phyloP scores from a whole-genome alignment of 2,113 vertebrate species.

The Ivindomyrus marchei region DNA sequence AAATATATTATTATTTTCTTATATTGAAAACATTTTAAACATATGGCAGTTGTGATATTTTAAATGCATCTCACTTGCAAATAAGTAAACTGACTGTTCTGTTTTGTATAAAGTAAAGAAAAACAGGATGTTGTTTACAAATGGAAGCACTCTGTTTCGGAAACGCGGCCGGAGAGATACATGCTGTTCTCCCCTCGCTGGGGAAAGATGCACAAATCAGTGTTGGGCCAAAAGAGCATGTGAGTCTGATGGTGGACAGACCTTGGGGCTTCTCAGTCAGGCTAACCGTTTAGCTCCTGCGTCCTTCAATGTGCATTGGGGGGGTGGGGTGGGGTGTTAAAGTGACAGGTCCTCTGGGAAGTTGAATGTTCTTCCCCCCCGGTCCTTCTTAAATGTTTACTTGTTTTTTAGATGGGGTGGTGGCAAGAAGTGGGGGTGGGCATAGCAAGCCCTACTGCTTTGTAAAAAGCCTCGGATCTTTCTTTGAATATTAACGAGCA shows the following conservation, averaged over 20 bases:
- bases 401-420: too few relatives aligned
- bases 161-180: neutral
- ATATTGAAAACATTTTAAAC: neutral
- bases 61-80: neutral
- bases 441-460: slow-evolving; percentile 50
- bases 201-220: neutral
- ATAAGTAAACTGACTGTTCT: neutral
- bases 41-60: neutral
- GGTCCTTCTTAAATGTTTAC: too few relatives aligned
- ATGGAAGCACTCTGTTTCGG: neutral
- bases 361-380: too few relatives aligned
- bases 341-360: too few relatives aligned
- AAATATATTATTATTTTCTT: neutral
- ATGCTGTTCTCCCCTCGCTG: neutral
- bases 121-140: neutral
- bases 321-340: slow-evolving; percentile 37
- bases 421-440: neutral
- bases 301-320: slow-evolving; percentile 42
- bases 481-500: slow-evolving; percentile 71
- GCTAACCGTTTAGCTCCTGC: slow-evolving; percentile 53
- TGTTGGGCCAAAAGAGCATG: slow-evolving; percentile 29
- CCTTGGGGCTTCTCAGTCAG: slow-evolving; percentile 40
- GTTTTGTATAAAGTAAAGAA: neutral
- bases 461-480: slow-evolving; percentile 60
- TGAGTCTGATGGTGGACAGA: slow-evolving; percentile 36